Percentiles rank a stretch among this genome's conserved stretches.
These are phyloP conservation scores for Typhlomys cinereus DNA, from an alignment of 2,113 vertebrate species.

Conservation along the genomic window DNA sequence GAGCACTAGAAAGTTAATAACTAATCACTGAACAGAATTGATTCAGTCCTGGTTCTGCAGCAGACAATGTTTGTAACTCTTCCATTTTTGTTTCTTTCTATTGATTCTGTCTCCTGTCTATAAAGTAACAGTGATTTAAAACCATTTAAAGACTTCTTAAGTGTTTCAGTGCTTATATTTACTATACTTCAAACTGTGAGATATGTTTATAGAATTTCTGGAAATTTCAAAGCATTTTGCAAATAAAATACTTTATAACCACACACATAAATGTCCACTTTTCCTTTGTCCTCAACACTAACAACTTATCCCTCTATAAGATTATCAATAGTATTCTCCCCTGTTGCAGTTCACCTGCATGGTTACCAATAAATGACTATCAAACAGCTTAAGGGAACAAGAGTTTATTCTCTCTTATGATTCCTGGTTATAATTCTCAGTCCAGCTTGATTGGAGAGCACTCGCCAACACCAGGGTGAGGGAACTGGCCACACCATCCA, in stretches of 20 bases:
- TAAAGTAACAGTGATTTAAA: not conserved
- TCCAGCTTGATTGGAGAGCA: no score
- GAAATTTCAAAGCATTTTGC: conserved; percentile 10
- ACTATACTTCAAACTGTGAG: not conserved
- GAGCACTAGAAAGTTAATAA: not conserved
- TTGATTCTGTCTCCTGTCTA: not conserved
- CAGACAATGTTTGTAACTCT: not conserved
- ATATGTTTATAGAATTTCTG: not conserved
- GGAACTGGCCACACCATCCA: no score
- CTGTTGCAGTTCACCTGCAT: no score
- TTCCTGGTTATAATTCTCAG: no score
- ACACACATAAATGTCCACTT: not conserved
- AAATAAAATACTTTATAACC: conserved; percentile 23
- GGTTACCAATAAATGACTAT: no score
- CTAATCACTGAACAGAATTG: not conserved
- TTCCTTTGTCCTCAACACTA: not conserved
- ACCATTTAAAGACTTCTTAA: not conserved
- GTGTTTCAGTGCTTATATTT: not conserved
- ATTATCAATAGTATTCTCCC: not conserved
- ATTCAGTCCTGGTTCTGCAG: not conserved
- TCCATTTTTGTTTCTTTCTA: not conserved
- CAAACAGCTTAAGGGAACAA: no score
- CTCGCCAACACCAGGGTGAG: no score
- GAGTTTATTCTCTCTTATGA: no score
- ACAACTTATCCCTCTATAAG: not conserved